phyloP scores from a whole-genome alignment of 2,797 vertebrate genomes.

The Paguma larvata region DNA sequence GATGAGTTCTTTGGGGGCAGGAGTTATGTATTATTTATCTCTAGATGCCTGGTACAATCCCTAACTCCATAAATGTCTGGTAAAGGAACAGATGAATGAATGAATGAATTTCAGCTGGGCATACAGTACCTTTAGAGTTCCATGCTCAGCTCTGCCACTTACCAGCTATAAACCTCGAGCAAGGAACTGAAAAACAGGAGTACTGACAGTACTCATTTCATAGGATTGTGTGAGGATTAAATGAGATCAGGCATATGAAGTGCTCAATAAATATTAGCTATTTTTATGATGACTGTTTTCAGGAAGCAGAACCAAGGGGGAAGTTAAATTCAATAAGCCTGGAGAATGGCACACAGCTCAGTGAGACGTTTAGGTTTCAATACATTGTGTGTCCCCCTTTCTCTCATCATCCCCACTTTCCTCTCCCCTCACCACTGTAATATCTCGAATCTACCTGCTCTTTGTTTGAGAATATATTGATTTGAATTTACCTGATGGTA shows the following conservation, averaged over 20 bases:
- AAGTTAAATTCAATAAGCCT: background rate
- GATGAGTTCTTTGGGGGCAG: background rate
- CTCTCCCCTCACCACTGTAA: background rate
- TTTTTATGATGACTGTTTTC: conserved; percentile 50
- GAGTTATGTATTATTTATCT: background rate
- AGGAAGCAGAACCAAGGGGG: background rate
- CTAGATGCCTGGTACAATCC: background rate
- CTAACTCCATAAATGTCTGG: background rate
- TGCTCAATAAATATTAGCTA: conserved; percentile 31
- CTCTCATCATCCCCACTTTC: background rate
- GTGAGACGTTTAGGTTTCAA: background rate
- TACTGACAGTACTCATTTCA: background rate
- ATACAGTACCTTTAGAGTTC: background rate
- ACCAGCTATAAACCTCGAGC: background rate
- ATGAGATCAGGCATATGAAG: conserved; percentile 20
- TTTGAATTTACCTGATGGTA: background rate
- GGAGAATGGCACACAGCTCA: background rate
- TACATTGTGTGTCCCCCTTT: background rate
- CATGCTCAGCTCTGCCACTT: background rate
- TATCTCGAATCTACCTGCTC: background rate
- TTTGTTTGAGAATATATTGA: background rate
- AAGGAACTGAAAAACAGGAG: background rate
- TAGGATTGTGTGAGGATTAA: background rate
- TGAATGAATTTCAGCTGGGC: background rate
- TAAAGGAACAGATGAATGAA: background rate